Evolutionary conservation across 23 tunicate species (phyloP).

Genomic region (Ciona savignyi): DNA sequence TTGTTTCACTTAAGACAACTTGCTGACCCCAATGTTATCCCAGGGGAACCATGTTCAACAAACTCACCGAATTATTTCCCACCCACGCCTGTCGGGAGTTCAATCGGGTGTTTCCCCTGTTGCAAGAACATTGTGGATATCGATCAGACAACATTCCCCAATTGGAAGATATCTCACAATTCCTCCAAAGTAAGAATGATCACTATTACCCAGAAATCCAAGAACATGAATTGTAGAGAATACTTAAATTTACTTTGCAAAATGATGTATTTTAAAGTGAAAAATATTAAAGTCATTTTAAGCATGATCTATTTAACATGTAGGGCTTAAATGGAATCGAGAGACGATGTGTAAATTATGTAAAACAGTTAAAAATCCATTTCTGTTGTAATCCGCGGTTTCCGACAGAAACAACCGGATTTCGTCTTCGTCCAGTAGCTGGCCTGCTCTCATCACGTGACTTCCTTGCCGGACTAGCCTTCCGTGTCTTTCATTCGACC

Average conservation of each 20-base stretch:
- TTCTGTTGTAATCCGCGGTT: too few relatives aligned
- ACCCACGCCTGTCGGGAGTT: conserved; percentile 94
- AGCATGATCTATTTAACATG: too few relatives aligned
- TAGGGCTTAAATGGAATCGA: too few relatives aligned
- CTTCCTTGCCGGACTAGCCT: conserved; percentile 89
- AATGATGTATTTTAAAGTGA: too few relatives aligned
- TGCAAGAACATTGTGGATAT: conserved; percentile 79
- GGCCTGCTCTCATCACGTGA: conserved; percentile 90
- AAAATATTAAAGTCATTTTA: too few relatives aligned
- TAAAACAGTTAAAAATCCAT: too few relatives aligned
- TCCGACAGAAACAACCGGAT: conserved; percentile 80
- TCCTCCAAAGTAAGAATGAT: conserved; percentile 81
- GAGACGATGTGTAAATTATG: too few relatives aligned
- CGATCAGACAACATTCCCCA: conserved; percentile 75
- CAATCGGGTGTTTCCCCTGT: conserved; percentile 80
- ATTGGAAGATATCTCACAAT: conserved; percentile 72
- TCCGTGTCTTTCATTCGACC: conserved; percentile 89
- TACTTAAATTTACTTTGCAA: too few relatives aligned
- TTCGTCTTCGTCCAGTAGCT: conserved; percentile 87
- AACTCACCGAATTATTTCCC: conserved; percentile 65
- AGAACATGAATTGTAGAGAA: too few relatives aligned
- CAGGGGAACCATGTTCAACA: conserved; percentile 70
- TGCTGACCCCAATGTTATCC: too few relatives aligned
- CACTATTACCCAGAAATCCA: too few relatives aligned
- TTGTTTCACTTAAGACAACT: too few relatives aligned